Percentiles rank a stretch among this genome's conserved stretches.
Evolutionary conservation across 2,888 invertebrate genomes (phyloP).

Genomic region (Limnephilus marmoratus): DNA sequence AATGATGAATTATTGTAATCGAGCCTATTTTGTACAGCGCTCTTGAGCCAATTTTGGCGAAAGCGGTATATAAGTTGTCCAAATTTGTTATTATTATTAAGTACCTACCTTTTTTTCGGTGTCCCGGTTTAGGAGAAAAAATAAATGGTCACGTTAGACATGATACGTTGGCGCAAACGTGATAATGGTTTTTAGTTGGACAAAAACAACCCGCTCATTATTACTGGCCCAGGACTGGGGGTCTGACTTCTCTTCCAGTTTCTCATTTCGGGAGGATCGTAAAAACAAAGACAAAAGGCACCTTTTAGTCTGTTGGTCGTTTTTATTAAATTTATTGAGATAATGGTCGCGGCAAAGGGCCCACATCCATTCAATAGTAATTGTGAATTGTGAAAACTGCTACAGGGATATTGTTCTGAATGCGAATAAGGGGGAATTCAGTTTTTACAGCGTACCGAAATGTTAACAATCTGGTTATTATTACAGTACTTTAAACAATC

Average conservation of each 20-base stretch:
- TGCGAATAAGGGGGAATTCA: not conserved
- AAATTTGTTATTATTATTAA: too few relatives aligned
- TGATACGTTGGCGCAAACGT: conserved; percentile 38
- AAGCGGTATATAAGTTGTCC: too few relatives aligned
- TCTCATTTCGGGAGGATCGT: not conserved
- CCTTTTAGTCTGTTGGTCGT: conserved; percentile 5
- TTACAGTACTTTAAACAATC: too few relatives aligned
- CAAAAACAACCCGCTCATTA: conserved; percentile 38
- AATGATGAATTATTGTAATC: too few relatives aligned
- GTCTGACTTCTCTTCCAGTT: not conserved
- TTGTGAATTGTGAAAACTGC: not conserved
- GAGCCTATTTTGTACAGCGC: too few relatives aligned
- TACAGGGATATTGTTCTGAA: too few relatives aligned
- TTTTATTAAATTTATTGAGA: conserved; percentile 29
- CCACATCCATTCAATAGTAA: conserved; percentile 25
- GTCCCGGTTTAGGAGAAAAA: too few relatives aligned
- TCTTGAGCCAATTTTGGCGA: too few relatives aligned
- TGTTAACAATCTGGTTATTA: too few relatives aligned
- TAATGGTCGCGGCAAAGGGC: conserved; percentile 41
- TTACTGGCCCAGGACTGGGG: not conserved
- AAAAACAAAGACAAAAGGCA: conserved; percentile 21
- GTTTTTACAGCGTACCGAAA: not conserved
- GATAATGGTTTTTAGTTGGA: conserved; percentile 34
- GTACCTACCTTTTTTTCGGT: too few relatives aligned
- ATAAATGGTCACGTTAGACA: not conserved